Percentiles rank a stretch among this genome's conserved stretches.
These are phyloP conservation scores for Tricholaema leucomelas DNA, from an alignment of 2,113 vertebrate genomes.

Conservation along the genomic window DNA sequence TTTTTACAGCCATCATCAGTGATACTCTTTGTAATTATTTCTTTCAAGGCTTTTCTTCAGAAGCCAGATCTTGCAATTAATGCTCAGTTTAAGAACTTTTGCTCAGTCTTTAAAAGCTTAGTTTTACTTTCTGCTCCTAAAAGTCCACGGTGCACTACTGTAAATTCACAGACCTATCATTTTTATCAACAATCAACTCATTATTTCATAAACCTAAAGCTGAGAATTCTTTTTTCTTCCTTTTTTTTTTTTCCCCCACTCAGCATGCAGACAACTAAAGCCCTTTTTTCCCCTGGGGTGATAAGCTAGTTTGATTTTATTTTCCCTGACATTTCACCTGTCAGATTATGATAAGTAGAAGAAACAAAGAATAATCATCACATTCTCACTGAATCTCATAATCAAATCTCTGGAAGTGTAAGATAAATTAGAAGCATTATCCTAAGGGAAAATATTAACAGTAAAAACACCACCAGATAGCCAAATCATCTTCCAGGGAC, in stretches of 20 bases:
- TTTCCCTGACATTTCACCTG: slow-evolving; percentile 68
- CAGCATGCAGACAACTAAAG: slow-evolving; percentile 11
- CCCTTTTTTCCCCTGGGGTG: slow-evolving; percentile 7
- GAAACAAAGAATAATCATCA: slow-evolving; percentile 61
- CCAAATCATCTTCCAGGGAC: neutral
- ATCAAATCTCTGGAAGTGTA: slow-evolving; percentile 58
- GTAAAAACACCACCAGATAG: neutral
- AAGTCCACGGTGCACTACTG: neutral
- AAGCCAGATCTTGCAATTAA: neutral
- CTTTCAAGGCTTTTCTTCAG: neutral
- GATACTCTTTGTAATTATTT: neutral
- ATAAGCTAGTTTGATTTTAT: slow-evolving; percentile 60
- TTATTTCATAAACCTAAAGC: slow-evolving; percentile 21
- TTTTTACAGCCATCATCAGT: neutral
- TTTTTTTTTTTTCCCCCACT: neutral
- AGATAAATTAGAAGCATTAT: slow-evolving; percentile 48
- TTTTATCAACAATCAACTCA: slow-evolving; percentile 9
- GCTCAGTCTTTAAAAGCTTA: neutral
- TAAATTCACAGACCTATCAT: neutral
- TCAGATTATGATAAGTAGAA: slow-evolving; percentile 67
- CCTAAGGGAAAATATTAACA: slow-evolving; percentile 18
- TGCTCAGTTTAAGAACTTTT: neutral
- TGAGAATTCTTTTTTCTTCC: neutral
- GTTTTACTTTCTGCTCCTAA: neutral
- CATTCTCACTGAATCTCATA: slow-evolving; percentile 51